Conservation (phyloP, 2,888 invertebrate species). For the Machimus rusticus region DNA sequence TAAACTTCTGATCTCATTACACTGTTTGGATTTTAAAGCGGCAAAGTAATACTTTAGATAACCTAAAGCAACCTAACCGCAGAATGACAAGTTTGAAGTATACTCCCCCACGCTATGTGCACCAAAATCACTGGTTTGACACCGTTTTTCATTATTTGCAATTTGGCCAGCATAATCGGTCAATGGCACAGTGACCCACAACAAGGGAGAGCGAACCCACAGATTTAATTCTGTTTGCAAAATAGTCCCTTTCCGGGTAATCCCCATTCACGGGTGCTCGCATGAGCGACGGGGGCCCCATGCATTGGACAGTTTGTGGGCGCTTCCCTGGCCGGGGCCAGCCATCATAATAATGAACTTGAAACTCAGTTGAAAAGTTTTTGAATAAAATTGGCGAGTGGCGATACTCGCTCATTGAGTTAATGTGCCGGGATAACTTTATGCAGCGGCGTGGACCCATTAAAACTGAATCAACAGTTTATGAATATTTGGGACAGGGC, state of each 20-base stretch:
- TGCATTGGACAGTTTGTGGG: constrained; percentile 38
- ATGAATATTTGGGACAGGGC: neutral
- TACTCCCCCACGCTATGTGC: neutral
- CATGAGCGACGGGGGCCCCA: neutral
- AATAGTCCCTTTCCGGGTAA: constrained; percentile 37
- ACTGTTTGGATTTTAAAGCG: neutral
- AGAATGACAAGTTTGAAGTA: neutral
- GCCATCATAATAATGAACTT: constrained; percentile 38
- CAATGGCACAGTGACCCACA: constrained; percentile 33
- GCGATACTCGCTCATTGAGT: constrained; percentile 35
- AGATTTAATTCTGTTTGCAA: constrained; percentile 39
- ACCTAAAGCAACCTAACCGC: neutral
- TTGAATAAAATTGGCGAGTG: constrained; percentile 38
- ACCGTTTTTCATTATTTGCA: neutral
- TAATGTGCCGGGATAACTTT: constrained; percentile 38
- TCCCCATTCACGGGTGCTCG: constrained; percentile 21
- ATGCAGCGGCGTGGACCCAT: neutral
- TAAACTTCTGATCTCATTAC: neutral
- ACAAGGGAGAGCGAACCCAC: constrained; percentile 1
- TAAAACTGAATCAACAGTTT: constrained; percentile 34
- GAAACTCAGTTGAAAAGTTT: constrained; percentile 41
- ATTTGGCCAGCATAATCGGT: constrained; percentile 35
- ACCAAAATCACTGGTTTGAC: neutral
- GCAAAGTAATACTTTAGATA: neutral
- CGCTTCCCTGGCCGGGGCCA: neutral